Evolutionary conservation across 2,113 vertebrate genomes (phyloP).

Genomic region (Trematocara zebra): DNA sequence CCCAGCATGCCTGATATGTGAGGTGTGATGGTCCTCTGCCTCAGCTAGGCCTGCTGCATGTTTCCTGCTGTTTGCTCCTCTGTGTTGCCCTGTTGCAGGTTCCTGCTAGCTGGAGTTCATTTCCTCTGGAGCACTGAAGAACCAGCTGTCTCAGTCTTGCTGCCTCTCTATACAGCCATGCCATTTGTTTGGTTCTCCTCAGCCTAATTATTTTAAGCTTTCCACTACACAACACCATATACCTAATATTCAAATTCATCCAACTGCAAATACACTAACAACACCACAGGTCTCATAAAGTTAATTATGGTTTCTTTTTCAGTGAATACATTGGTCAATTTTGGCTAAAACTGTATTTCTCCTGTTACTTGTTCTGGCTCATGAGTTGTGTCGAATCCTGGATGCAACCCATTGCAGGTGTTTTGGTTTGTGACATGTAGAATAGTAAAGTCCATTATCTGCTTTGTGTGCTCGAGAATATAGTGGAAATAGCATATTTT

Average conservation of each 20-base stretch:
- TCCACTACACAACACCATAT: background rate
- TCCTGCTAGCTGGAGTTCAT: background rate
- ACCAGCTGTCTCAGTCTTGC: background rate
- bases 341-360: background rate
- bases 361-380: background rate
- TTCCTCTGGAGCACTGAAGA: background rate
- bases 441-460: background rate
- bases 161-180: background rate
- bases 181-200: background rate
- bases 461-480: background rate
- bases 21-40: background rate
- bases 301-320: background rate
- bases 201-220: background rate
- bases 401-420: background rate
- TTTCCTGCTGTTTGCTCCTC: background rate
- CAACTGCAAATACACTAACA: background rate
- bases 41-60: background rate
- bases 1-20: background rate
- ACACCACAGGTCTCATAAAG: background rate
- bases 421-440: background rate
- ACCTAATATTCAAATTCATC: background rate
- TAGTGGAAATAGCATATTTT: background rate
- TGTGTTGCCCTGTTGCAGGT: background rate
- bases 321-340: background rate
- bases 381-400: background rate